Evolutionary conservation across 2,888 invertebrate genomes (phyloP), one percentile per base, ranked within the genome.

Genomic region (Carterocephalus palaemon): DNA sequence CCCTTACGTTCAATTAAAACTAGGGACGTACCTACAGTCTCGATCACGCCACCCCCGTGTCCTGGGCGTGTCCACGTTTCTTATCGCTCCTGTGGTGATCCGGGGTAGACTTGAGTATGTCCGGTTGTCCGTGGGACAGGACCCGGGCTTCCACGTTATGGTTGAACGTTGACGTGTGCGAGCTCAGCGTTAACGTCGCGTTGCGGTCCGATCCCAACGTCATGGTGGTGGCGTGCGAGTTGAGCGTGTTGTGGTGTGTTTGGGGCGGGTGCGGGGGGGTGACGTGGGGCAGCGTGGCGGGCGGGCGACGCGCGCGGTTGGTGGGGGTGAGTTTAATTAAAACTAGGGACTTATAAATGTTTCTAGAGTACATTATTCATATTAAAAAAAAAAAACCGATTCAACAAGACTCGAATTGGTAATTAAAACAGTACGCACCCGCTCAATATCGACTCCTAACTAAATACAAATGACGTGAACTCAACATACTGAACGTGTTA

Each of bases 61-160:
- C 86, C 8, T 80, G 81, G 0, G 76, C 60, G 42, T 82, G 84
- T 37, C 57, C 71, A 2, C 86, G 52, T 40, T 87, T 87, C 69
- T 87, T 87, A 3, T 81, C 80, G 22, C 53, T 60, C 13, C 80
- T 59, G 49, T 92, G 92, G 70, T 95, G 95, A 70, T 95, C 95
- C 4, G 95, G 95, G 2, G 95, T 95, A 7, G 95, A 94, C 69
- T 95, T 95, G 26, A 95, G 76, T 58, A 95, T 94, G 68, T 95
- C 95, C 1, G 95, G 95, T 69, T 94, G 93, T 13, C 90, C 91
- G 51, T 89, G 86, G 0, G 85, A 79, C 1, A 78, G 48, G 0
- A 71, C 70, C n/a, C n/a, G n/a, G n/a, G n/a, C n/a, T n/a, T n/a
- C n/a, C n/a, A n/a, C n/a, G n/a, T n/a, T n/a, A n/a, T 68, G 74